phyloP scores from a whole-genome alignment of 2,797 vertebrate species.

The Phrynocephalus forsythii region DNA sequence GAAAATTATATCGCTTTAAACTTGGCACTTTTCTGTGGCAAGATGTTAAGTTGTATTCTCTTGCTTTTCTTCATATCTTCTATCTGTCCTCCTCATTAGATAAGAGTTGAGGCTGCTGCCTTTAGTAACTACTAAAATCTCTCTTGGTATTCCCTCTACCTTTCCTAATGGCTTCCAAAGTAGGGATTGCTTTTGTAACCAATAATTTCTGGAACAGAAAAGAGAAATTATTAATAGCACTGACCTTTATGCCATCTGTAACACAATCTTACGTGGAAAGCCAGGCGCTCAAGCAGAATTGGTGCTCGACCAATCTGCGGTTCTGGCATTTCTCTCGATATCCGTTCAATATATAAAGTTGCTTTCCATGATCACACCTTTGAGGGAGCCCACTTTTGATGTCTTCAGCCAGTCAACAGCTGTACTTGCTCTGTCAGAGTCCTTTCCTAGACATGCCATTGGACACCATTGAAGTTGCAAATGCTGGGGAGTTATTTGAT shows the following conservation, averaged over 20 bases:
- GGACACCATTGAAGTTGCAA: not conserved
- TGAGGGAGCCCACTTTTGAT: not conserved
- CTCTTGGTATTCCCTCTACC: not conserved
- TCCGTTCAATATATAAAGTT: not conserved
- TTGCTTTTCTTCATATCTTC: not conserved
- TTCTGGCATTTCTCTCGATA: not conserved
- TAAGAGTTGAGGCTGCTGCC: too few relatives aligned
- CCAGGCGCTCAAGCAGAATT: not conserved
- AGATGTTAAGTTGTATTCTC: too few relatives aligned
- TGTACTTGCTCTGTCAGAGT: not conserved
- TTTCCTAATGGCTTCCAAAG: not conserved
- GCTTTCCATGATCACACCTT: not conserved
- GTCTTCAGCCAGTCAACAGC: not conserved
- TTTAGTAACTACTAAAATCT: not conserved
- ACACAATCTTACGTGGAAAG: not conserved
- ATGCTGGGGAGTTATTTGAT: not conserved
- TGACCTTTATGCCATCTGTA: not conserved
- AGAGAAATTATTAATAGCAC: slow-evolving; percentile 8
- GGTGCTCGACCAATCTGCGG: not conserved
- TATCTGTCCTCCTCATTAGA: not conserved
- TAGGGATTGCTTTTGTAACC: not conserved
- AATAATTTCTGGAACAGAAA: not conserved
- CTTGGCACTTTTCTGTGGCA: too few relatives aligned
- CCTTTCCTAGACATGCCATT: not conserved
- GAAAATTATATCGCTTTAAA: too few relatives aligned